phyloP scores from a whole-genome alignment of 2,797 vertebrate genomes.

The Thalassophryne amazonica region DNA sequence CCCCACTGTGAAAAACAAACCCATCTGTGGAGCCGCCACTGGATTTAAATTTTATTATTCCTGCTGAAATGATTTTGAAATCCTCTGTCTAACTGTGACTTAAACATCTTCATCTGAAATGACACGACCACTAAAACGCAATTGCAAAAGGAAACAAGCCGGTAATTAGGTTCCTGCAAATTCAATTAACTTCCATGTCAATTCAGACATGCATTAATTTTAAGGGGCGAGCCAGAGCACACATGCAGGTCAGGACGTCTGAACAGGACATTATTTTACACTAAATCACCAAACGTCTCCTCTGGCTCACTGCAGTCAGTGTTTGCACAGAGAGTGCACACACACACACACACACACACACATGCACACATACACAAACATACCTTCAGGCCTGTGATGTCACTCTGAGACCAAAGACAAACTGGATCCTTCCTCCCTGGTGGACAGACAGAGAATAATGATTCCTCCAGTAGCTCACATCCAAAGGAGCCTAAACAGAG shows the following conservation, averaged over 20 bases:
- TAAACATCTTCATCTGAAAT: conserved; percentile 2
- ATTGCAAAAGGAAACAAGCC: conserved; percentile 50
- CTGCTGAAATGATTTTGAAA: too few relatives aligned
- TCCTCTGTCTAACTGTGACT: too few relatives aligned
- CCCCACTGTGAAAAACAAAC: too few relatives aligned
- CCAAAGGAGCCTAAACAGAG: too few relatives aligned
- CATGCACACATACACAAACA: too few relatives aligned
- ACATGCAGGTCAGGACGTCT: conserved; percentile 25
- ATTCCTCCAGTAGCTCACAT: too few relatives aligned
- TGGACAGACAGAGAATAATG: too few relatives aligned
- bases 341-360: too few relatives aligned
- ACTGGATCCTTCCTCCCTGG: too few relatives aligned
- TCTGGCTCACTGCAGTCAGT: conserved; percentile 16
- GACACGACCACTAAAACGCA: conserved; percentile 24
- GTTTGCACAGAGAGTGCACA: neutral
- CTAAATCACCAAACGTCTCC: conserved; percentile 24
- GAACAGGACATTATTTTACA: conserved; percentile 29
- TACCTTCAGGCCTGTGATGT: neutral
- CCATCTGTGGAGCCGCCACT: too few relatives aligned
- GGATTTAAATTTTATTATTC: too few relatives aligned
- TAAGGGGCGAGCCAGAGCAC: conserved; percentile 7
- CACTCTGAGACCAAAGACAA: neutral
- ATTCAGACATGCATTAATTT: conserved; percentile 50
- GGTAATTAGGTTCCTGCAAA: conserved; percentile 64
- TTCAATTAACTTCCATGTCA: conserved; percentile 58